These are phyloP conservation scores for Phylloscopus whistleri DNA, from an alignment of 2,113 vertebrate species.

Conservation along the genomic window DNA sequence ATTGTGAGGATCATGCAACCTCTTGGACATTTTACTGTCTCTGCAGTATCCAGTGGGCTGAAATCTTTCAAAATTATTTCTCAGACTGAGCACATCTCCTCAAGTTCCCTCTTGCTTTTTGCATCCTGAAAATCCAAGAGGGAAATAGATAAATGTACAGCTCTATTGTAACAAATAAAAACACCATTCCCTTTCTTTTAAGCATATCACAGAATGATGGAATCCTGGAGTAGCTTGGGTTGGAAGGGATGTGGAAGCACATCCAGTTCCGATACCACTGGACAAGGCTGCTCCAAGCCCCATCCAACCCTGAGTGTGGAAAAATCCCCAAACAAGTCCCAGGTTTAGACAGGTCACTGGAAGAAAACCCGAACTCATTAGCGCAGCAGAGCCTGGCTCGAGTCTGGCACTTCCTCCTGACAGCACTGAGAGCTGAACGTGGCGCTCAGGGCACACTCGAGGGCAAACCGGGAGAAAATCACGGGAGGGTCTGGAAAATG, in stretches of 20 bases:
- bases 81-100: neutral
- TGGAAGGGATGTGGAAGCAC: neutral
- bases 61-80: neutral
- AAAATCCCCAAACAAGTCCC: neutral
- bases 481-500: neutral
- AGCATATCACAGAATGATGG: neutral
- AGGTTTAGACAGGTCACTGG: neutral
- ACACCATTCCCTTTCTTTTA: neutral
- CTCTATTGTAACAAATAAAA: neutral
- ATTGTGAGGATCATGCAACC: neutral
- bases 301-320: neutral
- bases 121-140: constrained; percentile 56
- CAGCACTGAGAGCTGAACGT: neutral
- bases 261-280: neutral
- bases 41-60: neutral
- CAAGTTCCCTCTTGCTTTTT: constrained; percentile 18
- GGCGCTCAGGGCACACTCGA: neutral
- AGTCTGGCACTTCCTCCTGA: neutral
- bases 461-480: neutral
- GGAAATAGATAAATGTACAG: neutral
- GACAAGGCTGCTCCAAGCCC: neutral
- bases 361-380: neutral
- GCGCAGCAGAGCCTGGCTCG: neutral
- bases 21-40: neutral
- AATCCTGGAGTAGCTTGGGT: neutral